Evolutionary conservation across 2,888 invertebrate species (phyloP), one percentile per base, ranked within the genome.

Genomic region (Cheilosia grossa): DNA sequence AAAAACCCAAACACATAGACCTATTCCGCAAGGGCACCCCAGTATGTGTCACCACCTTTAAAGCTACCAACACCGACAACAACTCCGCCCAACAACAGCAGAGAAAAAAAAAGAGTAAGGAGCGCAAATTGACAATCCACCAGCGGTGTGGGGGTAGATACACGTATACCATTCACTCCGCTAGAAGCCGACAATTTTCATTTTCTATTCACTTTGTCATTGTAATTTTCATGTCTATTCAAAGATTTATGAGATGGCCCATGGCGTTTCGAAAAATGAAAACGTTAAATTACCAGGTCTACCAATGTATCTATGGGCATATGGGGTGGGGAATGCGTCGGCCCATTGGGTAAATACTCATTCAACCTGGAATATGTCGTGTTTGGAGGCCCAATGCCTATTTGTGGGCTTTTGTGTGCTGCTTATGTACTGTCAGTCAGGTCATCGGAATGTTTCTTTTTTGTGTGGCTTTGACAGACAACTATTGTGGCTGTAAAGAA

Each of bases 161-260:
- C 13, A 37, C 37, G 53, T 24, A 42, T 17, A 33, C 33, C 24
- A 24, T 24, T 24, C 24, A 56, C 56, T 24, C 54, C 42, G 21
- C 72, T 66, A 67, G 73, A 82, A 79, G 64, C 80, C 80, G 74
- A 80, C 83, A 83, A 83, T 83, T 83, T 83, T 80, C 80, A 83
- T 83, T 80, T 83, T 83, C 74, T 83, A 83, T 83, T 83, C 83
- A 80, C 80, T 83, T 83, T 83, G 83, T 83, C 83, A 83, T 83
- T 80, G 83, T 83, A 83, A 83, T 83, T 83, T 83, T 83, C 83
- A 83, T 83, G 83, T 83, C 80, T 80, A 80, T 83, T 83, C 74
- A 83, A 83, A 83, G 83, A 83, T 83, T 83, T 83, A 83, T 83
- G 80, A 80, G 83, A 83, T 80, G 80, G 82, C 82, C 74, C 79